Conservation (phyloP, 2,888 invertebrate genomes). For the Meteorus colon region DNA sequence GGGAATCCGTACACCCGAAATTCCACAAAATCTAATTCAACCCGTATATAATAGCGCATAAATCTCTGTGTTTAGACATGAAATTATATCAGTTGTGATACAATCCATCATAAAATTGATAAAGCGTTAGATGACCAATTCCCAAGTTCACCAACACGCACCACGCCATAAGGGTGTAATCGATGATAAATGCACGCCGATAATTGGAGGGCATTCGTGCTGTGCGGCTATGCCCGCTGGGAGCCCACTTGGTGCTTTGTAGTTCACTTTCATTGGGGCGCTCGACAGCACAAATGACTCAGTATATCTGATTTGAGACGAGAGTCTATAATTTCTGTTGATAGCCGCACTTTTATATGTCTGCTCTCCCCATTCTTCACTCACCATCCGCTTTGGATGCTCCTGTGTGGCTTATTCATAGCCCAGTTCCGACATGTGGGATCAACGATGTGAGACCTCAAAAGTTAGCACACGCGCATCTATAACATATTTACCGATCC, state of each 20-base stretch:
- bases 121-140: conserved; percentile 46
- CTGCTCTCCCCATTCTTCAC: not conserved
- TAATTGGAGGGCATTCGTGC: conserved; percentile 57
- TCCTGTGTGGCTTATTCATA: not conserved
- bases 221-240: conserved; percentile 60
- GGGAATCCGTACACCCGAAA: no score
- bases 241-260: conserved; percentile 63
- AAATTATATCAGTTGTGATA: no score
- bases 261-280: conserved; percentile 65
- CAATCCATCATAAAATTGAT: conserved; percentile 17
- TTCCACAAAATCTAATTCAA: no score
- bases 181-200: conserved; percentile 69
- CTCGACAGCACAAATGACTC: conserved; percentile 46
- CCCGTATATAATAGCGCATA: no score
- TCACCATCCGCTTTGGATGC: conserved; percentile 12
- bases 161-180: conserved; percentile 52
- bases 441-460: conserved; percentile 70
- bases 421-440: conserved; percentile 69
- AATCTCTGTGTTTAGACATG: no score
- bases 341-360: conserved; percentile 37
- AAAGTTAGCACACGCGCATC: conserved; percentile 55
- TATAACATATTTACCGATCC: conserved; percentile 56
- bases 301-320: conserved; percentile 68
- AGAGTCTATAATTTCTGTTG: conserved; percentile 45
- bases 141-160: conserved; percentile 47